Evolutionary conservation across 2,113 vertebrate genomes (phyloP), one percentile per base, ranked within the genome.

Genomic region (Platichthys stellatus): DNA sequence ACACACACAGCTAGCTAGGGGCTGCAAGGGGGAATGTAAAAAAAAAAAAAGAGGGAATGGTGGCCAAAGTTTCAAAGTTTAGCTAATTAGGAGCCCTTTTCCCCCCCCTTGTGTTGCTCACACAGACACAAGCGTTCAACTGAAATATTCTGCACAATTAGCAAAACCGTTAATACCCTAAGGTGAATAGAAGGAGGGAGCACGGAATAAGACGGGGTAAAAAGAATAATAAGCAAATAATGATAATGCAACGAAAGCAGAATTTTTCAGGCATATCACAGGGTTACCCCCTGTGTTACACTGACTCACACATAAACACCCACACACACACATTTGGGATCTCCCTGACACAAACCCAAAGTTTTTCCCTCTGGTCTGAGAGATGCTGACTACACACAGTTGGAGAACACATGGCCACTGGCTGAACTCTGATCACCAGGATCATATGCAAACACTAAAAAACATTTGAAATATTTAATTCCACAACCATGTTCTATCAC

Each of bases 21-120:
- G 81, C 82, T 83, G 68, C 23, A 13, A 14, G 72, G 71, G 40
- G 82, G 81, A 86, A 83, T 51, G 28, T 86, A 87, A 49, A 56
- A 77, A 53, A 66, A 72, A 63, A 78, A 79, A 66, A 63, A 72
- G 58, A 75, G 59, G 63, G 57, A 81, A 66, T 17, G 31, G 69
- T 78, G 83, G 82, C 84, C 86, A 92, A 89, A 82, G 57, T 92
- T 91, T 88, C 74, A 86, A 85, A 90, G 83, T 90, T 84, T 61
- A 75, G 49, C 81, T 89, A 84, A 91, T 91, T 91, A 68, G 85
- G 53, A 88, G 70, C 61, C 83, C 86, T 88, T 90, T 82, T 78
- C 62, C 77, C 74, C 75, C 75, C 61, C 61, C 45, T 24, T 40
- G 4, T 45, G 13, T 24, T 45, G 40, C 84, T 53, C 43, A 20